A percentile compares a stretch with the other conserved stretches of the same genome.
These are phyloP conservation scores for Leiothrix lutea DNA, from an alignment of 2,113 vertebrate species.

Conservation along the genomic window DNA sequence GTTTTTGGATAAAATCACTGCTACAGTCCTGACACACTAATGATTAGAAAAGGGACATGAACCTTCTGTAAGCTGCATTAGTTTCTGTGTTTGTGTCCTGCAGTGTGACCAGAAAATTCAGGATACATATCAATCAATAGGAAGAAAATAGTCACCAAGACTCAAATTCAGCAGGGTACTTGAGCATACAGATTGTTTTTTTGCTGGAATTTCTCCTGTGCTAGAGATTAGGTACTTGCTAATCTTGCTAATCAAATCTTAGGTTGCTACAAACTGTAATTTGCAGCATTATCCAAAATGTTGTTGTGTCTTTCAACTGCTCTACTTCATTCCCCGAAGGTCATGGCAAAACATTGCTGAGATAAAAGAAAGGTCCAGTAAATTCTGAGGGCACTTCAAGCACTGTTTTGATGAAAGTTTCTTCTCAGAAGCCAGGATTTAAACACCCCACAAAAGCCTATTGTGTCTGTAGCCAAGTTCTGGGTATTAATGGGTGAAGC, in stretches of 20 bases:
- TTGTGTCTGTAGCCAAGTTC: accelerated
- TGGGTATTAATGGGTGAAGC: accelerated
- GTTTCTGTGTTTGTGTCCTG: background rate
- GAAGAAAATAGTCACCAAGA: background rate
- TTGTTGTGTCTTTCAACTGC: background rate
- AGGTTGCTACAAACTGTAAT: background rate
- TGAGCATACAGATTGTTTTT: background rate
- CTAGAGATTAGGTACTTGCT: background rate
- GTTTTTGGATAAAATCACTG: background rate
- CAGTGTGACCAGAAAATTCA: background rate
- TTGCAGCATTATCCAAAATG: background rate
- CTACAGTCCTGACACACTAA: background rate
- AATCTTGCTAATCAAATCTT: background rate
- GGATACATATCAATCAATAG: background rate
- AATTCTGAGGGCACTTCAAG: background rate
- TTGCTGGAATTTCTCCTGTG: background rate
- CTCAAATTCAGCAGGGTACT: background rate
- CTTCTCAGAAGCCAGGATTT: background rate
- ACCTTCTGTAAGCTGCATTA: background rate
- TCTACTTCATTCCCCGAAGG: background rate
- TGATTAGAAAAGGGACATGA: background rate
- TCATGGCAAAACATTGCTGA: background rate
- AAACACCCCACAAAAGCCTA: background rate
- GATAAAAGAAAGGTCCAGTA: background rate
- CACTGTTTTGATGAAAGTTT: background rate